Evolutionary conservation across 2,113 vertebrate species (phyloP).

Genomic region (Junco hyemalis): DNA sequence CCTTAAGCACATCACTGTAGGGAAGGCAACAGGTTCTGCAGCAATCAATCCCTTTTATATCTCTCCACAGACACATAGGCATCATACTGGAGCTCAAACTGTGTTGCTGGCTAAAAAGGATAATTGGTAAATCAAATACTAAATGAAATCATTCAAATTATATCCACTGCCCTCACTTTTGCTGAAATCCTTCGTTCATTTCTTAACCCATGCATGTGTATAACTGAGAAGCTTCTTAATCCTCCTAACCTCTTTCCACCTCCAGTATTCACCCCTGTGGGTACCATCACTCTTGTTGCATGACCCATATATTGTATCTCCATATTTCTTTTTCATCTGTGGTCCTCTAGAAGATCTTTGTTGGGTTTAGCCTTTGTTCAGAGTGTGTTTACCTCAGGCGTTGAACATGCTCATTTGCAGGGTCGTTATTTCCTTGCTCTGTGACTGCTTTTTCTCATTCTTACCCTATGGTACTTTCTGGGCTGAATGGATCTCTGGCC

Average conservation of each 20-base stretch:
- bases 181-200: neutral
- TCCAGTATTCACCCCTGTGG: neutral
- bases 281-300: neutral
- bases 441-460: neutral
- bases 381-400: neutral
- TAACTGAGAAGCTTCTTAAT: neutral
- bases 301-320: neutral
- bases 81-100: neutral
- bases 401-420: neutral
- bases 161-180: neutral
- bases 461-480: neutral
- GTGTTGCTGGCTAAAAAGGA: neutral
- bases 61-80: conserved; percentile 12
- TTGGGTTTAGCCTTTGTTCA: neutral
- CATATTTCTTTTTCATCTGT: neutral
- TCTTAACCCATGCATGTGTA: neutral
- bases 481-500: conserved; percentile 55
- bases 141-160: neutral
- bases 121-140: conserved; percentile 38
- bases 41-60: conserved; percentile 47
- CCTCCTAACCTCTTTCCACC: neutral
- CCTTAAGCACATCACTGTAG: neutral
- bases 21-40: conserved; percentile 42
- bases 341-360: neutral
- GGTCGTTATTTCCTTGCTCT: neutral